These are phyloP conservation scores for Theocolax elegans DNA, from an alignment of 1,140 invertebrate genomes.

Conservation along the genomic window DNA sequence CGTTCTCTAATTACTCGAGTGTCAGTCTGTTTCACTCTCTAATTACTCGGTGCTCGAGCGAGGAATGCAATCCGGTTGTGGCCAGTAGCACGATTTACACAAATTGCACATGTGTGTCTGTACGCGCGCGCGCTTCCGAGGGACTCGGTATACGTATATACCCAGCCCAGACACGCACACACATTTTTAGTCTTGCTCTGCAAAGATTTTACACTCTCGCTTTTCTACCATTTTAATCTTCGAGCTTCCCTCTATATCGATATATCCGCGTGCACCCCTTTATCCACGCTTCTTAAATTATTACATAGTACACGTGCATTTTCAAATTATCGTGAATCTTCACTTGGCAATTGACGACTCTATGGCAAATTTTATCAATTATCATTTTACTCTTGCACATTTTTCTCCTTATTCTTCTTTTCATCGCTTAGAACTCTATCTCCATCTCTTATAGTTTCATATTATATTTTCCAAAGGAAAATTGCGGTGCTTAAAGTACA, in stretches of 20 bases:
- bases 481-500: no score
- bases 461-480: no score
- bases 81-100: constrained; percentile 3
- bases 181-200: neutral
- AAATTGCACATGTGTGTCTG: neutral
- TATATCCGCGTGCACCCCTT: no score
- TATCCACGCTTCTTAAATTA: no score
- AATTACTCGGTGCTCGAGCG: constrained; percentile 12
- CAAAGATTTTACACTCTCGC: neutral
- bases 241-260: no score
- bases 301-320: no score
- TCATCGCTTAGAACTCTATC: no score
- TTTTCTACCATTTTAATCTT: neutral
- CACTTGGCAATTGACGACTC: neutral
- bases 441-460: no score
- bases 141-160: neutral
- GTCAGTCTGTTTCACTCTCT: constrained; percentile 25
- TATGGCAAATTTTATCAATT: neutral
- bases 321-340: neutral
- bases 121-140: neutral
- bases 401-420: no score
- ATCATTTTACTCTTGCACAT: neutral
- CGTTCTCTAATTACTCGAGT: constrained; percentile 22
- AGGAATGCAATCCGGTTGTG: constrained; percentile 14
- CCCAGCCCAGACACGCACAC: neutral